Evolutionary conservation across 1,140 invertebrate genomes (phyloP).

Genomic region (Galleria mellonella): DNA sequence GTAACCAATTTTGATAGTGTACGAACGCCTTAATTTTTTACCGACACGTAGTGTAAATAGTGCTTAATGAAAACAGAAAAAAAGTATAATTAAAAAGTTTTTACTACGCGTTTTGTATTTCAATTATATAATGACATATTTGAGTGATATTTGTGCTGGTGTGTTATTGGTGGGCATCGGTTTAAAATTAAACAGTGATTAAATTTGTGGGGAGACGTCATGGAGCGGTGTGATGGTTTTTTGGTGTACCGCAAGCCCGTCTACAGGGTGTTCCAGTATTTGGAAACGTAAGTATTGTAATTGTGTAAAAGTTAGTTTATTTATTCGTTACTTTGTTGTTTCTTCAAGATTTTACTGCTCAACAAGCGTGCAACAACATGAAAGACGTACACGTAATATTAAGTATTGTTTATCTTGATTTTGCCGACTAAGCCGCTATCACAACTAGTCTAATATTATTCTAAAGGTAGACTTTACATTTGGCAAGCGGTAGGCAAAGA

Average conservation of each 20-base stretch:
- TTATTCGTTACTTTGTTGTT: neutral
- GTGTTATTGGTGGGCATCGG: conserved; percentile 6
- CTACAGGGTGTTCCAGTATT: conserved; percentile 85
- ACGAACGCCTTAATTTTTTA: conserved; percentile 61
- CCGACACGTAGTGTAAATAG: conserved; percentile 28
- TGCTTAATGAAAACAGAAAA: neutral
- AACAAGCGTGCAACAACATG: neutral
- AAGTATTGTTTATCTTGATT: too few relatives aligned
- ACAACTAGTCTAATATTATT: too few relatives aligned
- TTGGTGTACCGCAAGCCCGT: conserved; percentile 84
- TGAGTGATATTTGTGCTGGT: conserved; percentile 5
- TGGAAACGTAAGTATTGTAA: conserved; percentile 79
- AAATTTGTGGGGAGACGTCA: conserved; percentile 43
- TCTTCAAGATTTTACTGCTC: neutral
- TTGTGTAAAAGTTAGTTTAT: too few relatives aligned
- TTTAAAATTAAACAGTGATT: neutral
- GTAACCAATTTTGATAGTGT: conserved; percentile 52
- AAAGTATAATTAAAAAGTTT: too few relatives aligned
- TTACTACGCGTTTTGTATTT: neutral
- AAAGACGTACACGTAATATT: too few relatives aligned
- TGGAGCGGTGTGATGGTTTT: conserved; percentile 81
- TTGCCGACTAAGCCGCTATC: too few relatives aligned
- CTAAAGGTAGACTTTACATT: too few relatives aligned
- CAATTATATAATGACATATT: neutral
- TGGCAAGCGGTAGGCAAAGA: too few relatives aligned